Percentiles rank a stretch among this genome's conserved stretches.
phyloP scores from a whole-genome alignment of 2,113 vertebrate species.

The Tauraco erythrolophus region DNA sequence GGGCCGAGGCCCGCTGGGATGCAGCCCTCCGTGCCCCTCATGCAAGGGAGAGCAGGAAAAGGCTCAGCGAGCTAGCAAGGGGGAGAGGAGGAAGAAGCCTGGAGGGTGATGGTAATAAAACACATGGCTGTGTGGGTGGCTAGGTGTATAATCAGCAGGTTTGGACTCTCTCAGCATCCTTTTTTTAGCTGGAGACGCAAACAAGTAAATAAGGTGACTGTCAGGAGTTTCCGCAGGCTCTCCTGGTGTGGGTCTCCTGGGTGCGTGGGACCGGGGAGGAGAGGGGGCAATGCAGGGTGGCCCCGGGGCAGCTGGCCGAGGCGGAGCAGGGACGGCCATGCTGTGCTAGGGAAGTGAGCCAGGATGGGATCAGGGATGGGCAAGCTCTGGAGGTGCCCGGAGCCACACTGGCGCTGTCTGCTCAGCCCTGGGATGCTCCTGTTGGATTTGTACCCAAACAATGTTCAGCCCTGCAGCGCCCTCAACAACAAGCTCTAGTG shows the following conservation, averaged over 20 bases:
- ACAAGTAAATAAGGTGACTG: background rate
- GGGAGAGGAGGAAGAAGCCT: background rate
- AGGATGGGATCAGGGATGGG: background rate
- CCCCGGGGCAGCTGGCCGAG: background rate
- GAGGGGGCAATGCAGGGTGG: background rate
- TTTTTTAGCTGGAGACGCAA: background rate
- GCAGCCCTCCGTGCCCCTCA: background rate
- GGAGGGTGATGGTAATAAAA: background rate
- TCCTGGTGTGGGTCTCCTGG: background rate
- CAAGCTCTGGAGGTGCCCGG: background rate
- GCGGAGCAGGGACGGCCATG: background rate
- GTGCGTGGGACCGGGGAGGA: background rate
- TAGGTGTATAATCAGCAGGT: conserved; percentile 35
- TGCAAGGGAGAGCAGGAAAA: background rate
- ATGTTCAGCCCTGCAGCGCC: background rate
- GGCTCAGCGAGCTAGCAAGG: background rate
- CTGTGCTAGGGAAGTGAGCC: accelerated
- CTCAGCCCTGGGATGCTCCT: background rate
- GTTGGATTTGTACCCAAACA: background rate
- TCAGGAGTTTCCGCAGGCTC: background rate
- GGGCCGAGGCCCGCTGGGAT: background rate
- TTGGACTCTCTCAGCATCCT: background rate
- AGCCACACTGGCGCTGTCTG: background rate
- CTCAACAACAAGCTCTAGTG: background rate
- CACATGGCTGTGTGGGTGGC: background rate